Conservation (phyloP, 2,888 invertebrate genomes). For the Drosophila fungiperda region DNA sequence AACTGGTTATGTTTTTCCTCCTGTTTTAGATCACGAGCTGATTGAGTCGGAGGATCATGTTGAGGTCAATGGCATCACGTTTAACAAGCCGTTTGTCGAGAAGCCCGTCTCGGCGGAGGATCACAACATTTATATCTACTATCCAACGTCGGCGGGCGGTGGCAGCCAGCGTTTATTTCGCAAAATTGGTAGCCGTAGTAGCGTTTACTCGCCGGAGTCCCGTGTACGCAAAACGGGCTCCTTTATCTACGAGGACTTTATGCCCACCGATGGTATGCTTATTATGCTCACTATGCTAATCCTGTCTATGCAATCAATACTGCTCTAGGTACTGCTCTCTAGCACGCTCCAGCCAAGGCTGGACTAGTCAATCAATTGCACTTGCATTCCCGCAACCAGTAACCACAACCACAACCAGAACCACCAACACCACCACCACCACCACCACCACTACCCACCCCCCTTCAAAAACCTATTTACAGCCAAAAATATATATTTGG, state of each 20-base stretch:
- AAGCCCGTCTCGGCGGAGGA: slow-evolving; percentile 99
- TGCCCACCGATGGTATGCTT: slow-evolving; percentile 98
- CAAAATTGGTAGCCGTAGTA: slow-evolving; percentile 99
- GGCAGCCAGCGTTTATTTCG: slow-evolving; percentile 98
- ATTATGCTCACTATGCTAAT: slow-evolving; percentile 46
- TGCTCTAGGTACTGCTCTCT: slow-evolving; percentile 20
- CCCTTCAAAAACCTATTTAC: not conserved
- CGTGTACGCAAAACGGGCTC: slow-evolving; percentile 98
- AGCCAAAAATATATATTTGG: not conserved
- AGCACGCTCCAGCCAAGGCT: slow-evolving; percentile 4
- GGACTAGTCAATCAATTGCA: slow-evolving; percentile 7
- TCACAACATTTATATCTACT: slow-evolving; percentile 99
- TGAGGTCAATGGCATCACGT: slow-evolving; percentile 97
- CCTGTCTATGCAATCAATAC: slow-evolving; percentile 15
- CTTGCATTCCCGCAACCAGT: slow-evolving; percentile 14
- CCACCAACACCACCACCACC: no score
- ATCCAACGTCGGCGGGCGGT: slow-evolving; percentile 98
- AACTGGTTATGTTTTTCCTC: not conserved
- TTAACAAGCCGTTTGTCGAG: slow-evolving; percentile 99
- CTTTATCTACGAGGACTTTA: slow-evolving; percentile 99
- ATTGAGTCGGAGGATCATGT: slow-evolving; percentile 99
- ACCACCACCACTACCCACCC: no score
- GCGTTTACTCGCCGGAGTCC: slow-evolving; percentile 98
- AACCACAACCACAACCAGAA: not conserved
- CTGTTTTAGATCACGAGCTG: slow-evolving; percentile 92